A percentile compares a stretch with the other conserved stretches of the same genome.
Conservation (phyloP, 1,140 invertebrate genomes). For the Formica selysi region DNA sequence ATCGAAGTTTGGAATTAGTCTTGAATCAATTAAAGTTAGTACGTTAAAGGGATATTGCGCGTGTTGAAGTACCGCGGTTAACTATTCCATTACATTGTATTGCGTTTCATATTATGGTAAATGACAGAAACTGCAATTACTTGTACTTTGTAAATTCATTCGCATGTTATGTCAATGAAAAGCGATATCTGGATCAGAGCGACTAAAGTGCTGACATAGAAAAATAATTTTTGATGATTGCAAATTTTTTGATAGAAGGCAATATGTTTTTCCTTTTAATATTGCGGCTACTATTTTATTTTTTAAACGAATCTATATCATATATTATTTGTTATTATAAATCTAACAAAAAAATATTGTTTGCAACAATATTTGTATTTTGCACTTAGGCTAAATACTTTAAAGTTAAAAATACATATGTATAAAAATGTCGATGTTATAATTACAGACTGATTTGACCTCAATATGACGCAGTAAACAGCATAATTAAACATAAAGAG, state of each 20-base stretch:
- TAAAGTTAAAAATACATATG: too few species aligned
- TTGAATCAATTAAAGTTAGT: conserved; percentile 60
- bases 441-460: conserved; percentile 40
- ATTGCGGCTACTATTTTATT: not conserved
- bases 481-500: conserved; percentile 34
- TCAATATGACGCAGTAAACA: conserved; percentile 8
- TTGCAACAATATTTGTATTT: not conserved
- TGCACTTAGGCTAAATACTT: not conserved
- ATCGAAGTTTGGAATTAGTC: conserved; percentile 48
- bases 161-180: not conserved
- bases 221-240: not conserved
- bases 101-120: conserved; percentile 41
- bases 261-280: not conserved
- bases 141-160: not conserved
- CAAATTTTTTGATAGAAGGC: not conserved
- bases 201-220: not conserved
- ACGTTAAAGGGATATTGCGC: conserved; percentile 3
- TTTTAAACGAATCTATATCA: too few species aligned
- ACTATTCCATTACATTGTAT: conserved; percentile 45
- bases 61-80: conserved; percentile 16
- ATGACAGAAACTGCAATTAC: conserved; percentile 44
- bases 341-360: not conserved
- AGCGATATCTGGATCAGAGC: not conserved
- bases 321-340: conserved; percentile 9
- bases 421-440: not conserved